Conservation (phyloP, 1,140 invertebrate species). For the Solenopsis invicta region DNA sequence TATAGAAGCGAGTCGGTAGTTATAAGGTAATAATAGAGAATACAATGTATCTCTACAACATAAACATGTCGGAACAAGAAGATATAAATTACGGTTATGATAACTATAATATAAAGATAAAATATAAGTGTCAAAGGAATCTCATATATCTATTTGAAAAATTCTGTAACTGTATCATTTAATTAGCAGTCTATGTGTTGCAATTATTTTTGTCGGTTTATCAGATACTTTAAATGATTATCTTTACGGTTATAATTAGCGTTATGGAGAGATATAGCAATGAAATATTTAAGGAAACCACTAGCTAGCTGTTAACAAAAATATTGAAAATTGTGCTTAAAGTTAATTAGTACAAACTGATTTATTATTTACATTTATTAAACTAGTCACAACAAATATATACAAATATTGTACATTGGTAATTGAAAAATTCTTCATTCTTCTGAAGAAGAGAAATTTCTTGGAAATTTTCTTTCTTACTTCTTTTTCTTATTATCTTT, state of each 20-base stretch:
- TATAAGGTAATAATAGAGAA: constrained; percentile 61
- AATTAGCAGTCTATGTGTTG: not conserved
- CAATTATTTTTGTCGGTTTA: not conserved
- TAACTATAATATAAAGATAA: constrained; percentile 38
- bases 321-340: not conserved
- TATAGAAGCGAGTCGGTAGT: constrained; percentile 55
- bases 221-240: not conserved
- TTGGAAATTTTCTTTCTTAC: not conserved
- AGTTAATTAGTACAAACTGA: not conserved
- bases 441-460: not conserved
- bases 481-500: not conserved
- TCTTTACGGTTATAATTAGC: not conserved
- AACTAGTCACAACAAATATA: not conserved
- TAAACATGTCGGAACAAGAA: constrained; percentile 50
- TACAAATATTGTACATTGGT: not conserved
- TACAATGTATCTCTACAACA: constrained; percentile 54
- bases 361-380: not conserved
- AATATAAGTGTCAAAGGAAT: not conserved
- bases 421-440: not conserved
- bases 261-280: not conserved
- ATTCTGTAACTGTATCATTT: not conserved
- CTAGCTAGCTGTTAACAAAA: not conserved
- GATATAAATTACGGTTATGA: constrained; percentile 52
- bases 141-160: not conserved
- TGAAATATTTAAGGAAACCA: not conserved